These are phyloP conservation scores for Taenioides sp. DNA, from an alignment of 2,797 vertebrate species.

Conservation along the genomic window DNA sequence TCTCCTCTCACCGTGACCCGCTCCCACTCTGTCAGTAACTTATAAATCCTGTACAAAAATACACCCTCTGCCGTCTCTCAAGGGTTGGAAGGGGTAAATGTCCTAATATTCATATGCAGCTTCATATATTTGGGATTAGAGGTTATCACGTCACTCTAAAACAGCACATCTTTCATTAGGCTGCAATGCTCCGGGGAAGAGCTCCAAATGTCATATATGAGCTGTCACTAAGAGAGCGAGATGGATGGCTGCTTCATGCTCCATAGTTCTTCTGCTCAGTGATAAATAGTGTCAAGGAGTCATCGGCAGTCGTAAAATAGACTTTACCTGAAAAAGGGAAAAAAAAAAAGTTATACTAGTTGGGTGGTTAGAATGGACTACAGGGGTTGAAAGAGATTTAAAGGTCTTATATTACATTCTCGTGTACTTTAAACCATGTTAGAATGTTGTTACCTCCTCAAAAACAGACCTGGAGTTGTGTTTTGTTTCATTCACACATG, in stretches of 20 bases:
- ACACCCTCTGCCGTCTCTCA: slow-evolving; percentile 7
- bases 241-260: slow-evolving; percentile 25
- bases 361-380: not conserved
- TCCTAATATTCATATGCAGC: slow-evolving; percentile 30
- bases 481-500: too few species aligned
- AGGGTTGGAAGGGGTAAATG: slow-evolving; percentile 16
- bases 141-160: slow-evolving; percentile 43
- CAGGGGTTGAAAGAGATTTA: not conserved
- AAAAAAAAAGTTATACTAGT: slow-evolving; percentile 27
- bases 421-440: too few species aligned
- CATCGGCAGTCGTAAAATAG: slow-evolving; percentile 35
- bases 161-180: slow-evolving; percentile 43
- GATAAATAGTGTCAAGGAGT: slow-evolving; percentile 23
- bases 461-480: too few species aligned
- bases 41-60: slow-evolving; percentile 3
- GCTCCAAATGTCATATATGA: slow-evolving; percentile 47
- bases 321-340: slow-evolving; percentile 5
- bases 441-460: too few species aligned
- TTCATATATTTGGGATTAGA: slow-evolving; percentile 54
- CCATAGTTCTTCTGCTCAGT: slow-evolving; percentile 19
- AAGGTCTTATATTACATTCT: too few species aligned
- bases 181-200: slow-evolving; percentile 31
- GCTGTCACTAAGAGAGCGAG: slow-evolving; percentile 45
- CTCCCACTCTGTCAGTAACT: slow-evolving; percentile 1
- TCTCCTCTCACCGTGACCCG: not conserved